phyloP scores from a whole-genome alignment of 64 coral and sea anemone species.

The Trachythela sp. region DNA sequence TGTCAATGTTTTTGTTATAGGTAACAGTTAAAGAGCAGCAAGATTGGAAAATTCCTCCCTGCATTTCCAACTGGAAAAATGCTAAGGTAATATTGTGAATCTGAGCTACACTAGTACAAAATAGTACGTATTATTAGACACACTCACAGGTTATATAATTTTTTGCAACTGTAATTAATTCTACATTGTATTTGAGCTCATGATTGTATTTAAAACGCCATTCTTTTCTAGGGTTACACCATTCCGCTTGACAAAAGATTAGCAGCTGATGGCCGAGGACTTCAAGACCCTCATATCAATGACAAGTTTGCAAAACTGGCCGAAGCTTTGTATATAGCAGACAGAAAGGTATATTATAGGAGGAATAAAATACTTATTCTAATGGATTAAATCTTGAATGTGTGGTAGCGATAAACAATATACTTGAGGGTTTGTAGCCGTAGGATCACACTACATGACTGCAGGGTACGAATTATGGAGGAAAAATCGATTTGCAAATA shows the following conservation, averaged over 20 bases:
- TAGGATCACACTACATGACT: no score
- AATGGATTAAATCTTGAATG: no score
- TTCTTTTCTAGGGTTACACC: constrained; percentile 70
- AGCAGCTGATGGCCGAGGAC: constrained; percentile 88
- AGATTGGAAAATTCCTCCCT: constrained; percentile 98
- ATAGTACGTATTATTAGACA: no score
- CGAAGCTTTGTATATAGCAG: constrained; percentile 96
- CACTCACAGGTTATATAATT: background rate
- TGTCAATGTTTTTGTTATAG: constrained; percentile 39
- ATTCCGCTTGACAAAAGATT: constrained; percentile 94
- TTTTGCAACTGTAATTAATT: no score
- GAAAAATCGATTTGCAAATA: no score
- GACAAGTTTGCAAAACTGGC: constrained; percentile 99
- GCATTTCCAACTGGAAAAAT: constrained; percentile 99
- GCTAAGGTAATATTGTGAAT: constrained; percentile 83
- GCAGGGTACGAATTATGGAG: no score
- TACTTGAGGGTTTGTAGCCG: no score
- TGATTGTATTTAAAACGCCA: background rate
- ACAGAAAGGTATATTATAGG: constrained; percentile 63
- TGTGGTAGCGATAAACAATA: no score
- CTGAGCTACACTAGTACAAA: no score
- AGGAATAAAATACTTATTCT: background rate
- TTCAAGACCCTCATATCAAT: constrained; percentile 96
- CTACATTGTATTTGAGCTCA: background rate
- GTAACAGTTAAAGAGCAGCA: constrained; percentile 99